Percentiles rank a stretch among this genome's conserved stretches.
phyloP scores from a whole-genome alignment of 1,140 invertebrate genomes.

The Meloidogyne exigua region DNA sequence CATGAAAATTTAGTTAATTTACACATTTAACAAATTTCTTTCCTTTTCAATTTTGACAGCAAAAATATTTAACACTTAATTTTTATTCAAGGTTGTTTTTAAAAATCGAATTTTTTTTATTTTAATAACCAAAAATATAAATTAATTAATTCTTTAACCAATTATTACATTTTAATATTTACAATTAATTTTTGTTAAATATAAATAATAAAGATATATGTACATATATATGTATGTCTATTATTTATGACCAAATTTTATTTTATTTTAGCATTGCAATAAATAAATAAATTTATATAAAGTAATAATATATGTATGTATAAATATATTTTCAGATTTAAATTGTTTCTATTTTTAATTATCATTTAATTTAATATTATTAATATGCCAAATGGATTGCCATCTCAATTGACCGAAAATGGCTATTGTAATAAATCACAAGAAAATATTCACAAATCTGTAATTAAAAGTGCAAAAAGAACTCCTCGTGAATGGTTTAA shows the following conservation, averaged over 20 bases:
- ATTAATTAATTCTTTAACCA: no score
- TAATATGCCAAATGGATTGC: not conserved
- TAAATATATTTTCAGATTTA: no score
- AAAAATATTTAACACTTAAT: not conserved
- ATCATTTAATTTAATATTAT: not conserved
- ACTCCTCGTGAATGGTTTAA: conserved; percentile 37
- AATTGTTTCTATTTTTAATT: not conserved
- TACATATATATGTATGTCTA: no score
- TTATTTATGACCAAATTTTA: no score
- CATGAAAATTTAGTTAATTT: not conserved
- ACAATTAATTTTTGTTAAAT: no score
- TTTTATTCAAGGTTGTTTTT: not conserved
- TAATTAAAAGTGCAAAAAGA: conserved; percentile 5
- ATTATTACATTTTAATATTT: no score
- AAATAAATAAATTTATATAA: no score
- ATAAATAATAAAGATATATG: no score
- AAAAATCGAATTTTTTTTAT: no score
- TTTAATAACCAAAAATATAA: no score
- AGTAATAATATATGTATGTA: no score
- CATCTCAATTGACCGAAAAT: not conserved
- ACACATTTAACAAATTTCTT: not conserved
- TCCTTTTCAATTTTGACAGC: not conserved
- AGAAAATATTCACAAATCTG: not conserved
- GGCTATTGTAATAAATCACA: not conserved
- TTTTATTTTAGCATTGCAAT: no score